Evolutionary conservation across 1,140 invertebrate species (phyloP).

Genomic region (Grapholita molesta): DNA sequence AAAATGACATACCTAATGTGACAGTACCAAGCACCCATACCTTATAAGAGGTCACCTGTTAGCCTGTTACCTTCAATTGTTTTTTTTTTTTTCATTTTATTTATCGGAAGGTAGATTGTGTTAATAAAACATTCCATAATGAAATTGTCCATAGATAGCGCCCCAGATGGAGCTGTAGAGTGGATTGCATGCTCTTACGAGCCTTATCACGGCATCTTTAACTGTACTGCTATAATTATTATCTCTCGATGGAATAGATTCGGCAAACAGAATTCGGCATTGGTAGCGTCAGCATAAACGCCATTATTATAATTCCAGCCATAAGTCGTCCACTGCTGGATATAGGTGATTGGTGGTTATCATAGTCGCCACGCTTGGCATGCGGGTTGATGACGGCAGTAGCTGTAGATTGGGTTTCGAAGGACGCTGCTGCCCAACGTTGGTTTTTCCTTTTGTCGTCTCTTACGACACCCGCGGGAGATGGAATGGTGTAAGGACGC

Average conservation of each 20-base stretch:
- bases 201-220: constrained; percentile 58
- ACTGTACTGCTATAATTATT: constrained; percentile 70
- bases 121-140: constrained; percentile 3
- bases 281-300: constrained; percentile 17
- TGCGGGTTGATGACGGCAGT: no score
- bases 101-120: neutral
- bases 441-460: no score
- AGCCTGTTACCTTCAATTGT: neutral
- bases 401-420: no score
- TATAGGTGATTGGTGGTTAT: no score
- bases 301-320: neutral
- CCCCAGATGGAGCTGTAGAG: neutral
- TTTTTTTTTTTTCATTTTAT: neutral
- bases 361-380: no score
- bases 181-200: constrained; percentile 16
- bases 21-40: no score
- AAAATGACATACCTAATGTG: no score
- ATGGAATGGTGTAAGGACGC: no score
- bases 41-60: no score
- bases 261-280: constrained; percentile 67
- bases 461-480: no score
- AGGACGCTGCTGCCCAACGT: no score
- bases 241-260: constrained; percentile 72
- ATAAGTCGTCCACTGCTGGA: no score
- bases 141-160: neutral